A percentile compares a stretch with the other conserved stretches of the same genome.
Evolutionary conservation across 1,140 invertebrate genomes (phyloP).

Genomic region (Dysdera silvatica): DNA sequence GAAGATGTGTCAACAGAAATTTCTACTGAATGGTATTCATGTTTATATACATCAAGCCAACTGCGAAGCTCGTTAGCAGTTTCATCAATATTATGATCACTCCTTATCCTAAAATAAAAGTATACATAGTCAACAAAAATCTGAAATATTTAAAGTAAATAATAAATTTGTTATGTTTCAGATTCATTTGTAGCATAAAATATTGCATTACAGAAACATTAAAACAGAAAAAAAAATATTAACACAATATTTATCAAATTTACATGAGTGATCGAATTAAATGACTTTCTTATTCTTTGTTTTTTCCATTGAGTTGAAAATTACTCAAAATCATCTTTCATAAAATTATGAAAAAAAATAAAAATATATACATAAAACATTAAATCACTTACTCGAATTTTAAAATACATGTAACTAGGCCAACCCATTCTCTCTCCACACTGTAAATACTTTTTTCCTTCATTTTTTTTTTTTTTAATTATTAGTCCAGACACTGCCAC

Average conservation of each 20-base stretch:
- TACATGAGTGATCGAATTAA: not conserved
- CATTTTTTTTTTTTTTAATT: too few species aligned
- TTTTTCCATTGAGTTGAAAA: too few species aligned
- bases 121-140: not conserved
- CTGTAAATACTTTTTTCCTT: too few species aligned
- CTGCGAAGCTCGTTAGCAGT: conserved; percentile 61
- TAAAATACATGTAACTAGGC: too few species aligned
- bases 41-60: conserved; percentile 59
- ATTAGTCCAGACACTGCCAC: too few species aligned
- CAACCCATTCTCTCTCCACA: too few species aligned
- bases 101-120: conserved; percentile 60
- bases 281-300: too few species aligned
- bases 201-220: conserved; percentile 3
- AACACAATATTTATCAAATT: conserved; percentile 14
- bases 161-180: conserved; percentile 13
- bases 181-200: not conserved
- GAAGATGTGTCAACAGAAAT: conserved; percentile 51
- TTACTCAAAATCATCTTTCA: too few species aligned
- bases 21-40: conserved; percentile 64
- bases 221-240: conserved; percentile 5
- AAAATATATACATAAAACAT: too few species aligned
- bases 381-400: too few species aligned
- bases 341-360: too few species aligned
- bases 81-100: conserved; percentile 79
- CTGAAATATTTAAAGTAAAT: conserved; percentile 32